Conservation (phyloP, 2,113 vertebrate genomes). For the Cochlearius cochlearius region DNA sequence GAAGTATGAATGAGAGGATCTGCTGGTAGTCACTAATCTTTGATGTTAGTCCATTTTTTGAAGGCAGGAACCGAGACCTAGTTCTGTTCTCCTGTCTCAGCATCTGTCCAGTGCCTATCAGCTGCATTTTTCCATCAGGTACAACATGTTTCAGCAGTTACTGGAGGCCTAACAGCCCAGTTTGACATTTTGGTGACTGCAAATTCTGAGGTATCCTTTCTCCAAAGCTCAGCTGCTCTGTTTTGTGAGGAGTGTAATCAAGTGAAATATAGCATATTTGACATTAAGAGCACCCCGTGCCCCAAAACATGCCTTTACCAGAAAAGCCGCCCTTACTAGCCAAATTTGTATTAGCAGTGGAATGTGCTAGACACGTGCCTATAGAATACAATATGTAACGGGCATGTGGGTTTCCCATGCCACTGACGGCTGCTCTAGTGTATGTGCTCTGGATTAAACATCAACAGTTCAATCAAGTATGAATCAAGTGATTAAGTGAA, state of each 20-base stretch:
- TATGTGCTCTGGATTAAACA: not conserved
- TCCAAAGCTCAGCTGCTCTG: not conserved
- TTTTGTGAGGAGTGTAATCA: not conserved
- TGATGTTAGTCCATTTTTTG: not conserved
- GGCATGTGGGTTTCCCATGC: not conserved
- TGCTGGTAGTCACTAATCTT: not conserved
- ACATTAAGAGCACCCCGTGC: not conserved
- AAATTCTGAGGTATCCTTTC: not conserved
- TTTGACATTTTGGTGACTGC: not conserved
- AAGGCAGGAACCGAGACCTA: not conserved
- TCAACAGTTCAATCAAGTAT: too few species aligned
- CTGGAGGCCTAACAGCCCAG: not conserved
- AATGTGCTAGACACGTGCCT: not conserved
- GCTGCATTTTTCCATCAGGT: not conserved
- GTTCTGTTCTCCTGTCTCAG: not conserved
- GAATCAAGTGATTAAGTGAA: not conserved
- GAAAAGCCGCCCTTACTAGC: not conserved
- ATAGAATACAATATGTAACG: not conserved
- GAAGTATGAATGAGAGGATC: not conserved
- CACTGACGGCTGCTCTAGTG: not conserved
- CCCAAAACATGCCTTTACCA: not conserved
- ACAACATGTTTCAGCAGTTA: not conserved
- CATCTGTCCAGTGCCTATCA: not conserved
- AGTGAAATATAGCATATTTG: not conserved
- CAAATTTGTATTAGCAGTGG: not conserved